Conservation (phyloP, 1,140 invertebrate species). For the Hormaphis cornu region DNA sequence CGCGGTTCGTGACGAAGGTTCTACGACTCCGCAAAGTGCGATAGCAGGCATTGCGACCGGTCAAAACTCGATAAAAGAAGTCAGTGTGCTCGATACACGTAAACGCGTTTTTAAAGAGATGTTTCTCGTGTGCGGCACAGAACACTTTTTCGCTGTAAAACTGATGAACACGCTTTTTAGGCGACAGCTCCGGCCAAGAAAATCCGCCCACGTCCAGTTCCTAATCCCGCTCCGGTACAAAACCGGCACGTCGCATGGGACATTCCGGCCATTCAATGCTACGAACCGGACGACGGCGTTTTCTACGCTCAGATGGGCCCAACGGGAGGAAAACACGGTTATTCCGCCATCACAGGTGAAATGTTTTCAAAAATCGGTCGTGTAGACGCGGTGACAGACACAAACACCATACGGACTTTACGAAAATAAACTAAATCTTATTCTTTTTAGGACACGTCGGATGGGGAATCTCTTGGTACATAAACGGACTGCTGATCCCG, state of each 20-base stretch:
- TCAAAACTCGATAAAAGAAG: neutral
- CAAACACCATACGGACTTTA: too few species aligned
- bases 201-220: conserved; percentile 35
- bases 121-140: neutral
- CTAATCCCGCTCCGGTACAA: conserved; percentile 55
- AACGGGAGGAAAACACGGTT: conserved; percentile 76
- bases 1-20: conserved; percentile 34
- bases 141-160: too few species aligned
- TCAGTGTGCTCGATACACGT: neutral
- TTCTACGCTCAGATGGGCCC: conserved; percentile 87
- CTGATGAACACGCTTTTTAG: neutral
- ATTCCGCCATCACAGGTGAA: conserved; percentile 72
- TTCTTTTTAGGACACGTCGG: conserved; percentile 65
- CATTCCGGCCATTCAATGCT: conserved; percentile 75
- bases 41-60: too few species aligned
- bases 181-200: conserved; percentile 9
- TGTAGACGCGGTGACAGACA: too few species aligned
- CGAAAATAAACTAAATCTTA: neutral
- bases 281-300: conserved; percentile 80
- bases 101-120: too few species aligned
- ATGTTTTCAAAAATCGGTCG: too few species aligned
- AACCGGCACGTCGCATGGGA: conserved; percentile 57
- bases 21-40: too few species aligned
- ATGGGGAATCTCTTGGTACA: conserved; percentile 91
- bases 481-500: conserved; percentile 86